Percentiles rank a stretch among this genome's conserved stretches.
Conservation (phyloP, 2,797 vertebrate genomes). For the Hippocampus kuda region DNA sequence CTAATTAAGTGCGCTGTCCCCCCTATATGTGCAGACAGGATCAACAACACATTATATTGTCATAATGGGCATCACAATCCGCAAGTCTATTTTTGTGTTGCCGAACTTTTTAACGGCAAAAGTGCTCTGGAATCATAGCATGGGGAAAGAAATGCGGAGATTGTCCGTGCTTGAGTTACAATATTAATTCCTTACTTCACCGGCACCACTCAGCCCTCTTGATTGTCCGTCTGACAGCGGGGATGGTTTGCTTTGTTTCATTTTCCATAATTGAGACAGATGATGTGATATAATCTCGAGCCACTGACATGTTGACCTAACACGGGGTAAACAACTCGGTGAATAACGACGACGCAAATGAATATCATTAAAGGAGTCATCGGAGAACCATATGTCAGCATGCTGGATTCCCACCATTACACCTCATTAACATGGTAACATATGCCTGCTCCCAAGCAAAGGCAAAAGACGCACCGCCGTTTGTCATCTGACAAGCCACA, state of each 20-base stretch:
- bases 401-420: constrained; percentile 68
- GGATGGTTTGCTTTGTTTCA: constrained; percentile 47
- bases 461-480: constrained; percentile 49
- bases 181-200: constrained; percentile 30
- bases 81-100: constrained; percentile 72
- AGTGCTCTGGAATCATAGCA: constrained; percentile 46
- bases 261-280: constrained; percentile 67
- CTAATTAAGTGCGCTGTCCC: constrained; percentile 97
- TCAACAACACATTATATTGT: constrained; percentile 88
- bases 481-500: constrained; percentile 60
- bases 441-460: constrained; percentile 67
- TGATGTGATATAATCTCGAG: constrained; percentile 63
- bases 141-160: constrained; percentile 42
- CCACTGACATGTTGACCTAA: constrained; percentile 67
- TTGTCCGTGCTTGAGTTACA: constrained; percentile 26
- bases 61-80: constrained; percentile 88
- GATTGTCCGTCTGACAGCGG: constrained; percentile 31
- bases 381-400: constrained; percentile 69
- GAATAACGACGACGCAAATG: constrained; percentile 62
- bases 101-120: constrained; percentile 65
- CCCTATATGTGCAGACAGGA: constrained; percentile 85
- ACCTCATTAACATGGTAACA: constrained; percentile 72
- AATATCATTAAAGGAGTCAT: constrained; percentile 69
- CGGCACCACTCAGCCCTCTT: constrained; percentile 26
- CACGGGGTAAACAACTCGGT: constrained; percentile 64